phyloP scores from a whole-genome alignment of 2,888 invertebrate species.

The Pachydiplax longipennis region DNA sequence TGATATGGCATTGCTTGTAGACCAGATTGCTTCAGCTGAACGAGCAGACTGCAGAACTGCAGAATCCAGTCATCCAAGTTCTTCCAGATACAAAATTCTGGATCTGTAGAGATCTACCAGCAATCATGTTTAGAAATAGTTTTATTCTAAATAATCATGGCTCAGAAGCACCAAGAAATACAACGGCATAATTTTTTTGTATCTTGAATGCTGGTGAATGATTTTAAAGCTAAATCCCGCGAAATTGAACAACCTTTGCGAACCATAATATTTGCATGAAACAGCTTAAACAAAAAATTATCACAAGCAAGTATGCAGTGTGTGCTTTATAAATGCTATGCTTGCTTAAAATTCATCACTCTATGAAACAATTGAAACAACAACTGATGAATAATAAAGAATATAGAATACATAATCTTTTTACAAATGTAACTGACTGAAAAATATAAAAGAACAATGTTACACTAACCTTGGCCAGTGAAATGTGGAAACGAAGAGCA shows the following conservation, averaged over 20 bases:
- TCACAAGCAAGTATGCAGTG: too few species aligned
- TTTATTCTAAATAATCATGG: neutral
- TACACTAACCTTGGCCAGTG: conserved; percentile 46
- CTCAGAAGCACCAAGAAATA: too few species aligned
- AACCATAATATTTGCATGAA: too few species aligned
- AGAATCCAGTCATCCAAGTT: conserved; percentile 49
- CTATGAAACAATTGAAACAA: too few species aligned
- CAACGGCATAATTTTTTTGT: too few species aligned
- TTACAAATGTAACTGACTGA: neutral
- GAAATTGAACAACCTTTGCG: too few species aligned
- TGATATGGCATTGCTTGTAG: neutral
- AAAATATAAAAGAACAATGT: neutral
- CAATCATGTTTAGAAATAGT: neutral
- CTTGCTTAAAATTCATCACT: too few species aligned
- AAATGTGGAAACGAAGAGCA: conserved; percentile 46
- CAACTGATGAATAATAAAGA: neutral
- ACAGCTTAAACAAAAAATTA: too few species aligned
- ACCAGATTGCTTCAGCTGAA: conserved; percentile 46
- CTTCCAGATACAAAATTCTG: conserved; percentile 43
- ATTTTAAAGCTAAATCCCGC: too few species aligned
- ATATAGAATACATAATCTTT: neutral
- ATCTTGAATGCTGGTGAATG: too few species aligned
- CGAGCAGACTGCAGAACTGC: conserved; percentile 49
- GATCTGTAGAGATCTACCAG: conserved; percentile 19
- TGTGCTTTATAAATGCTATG: too few species aligned